Conservation (phyloP, 2,113 vertebrate genomes). For the Macquaria ambigua region DNA sequence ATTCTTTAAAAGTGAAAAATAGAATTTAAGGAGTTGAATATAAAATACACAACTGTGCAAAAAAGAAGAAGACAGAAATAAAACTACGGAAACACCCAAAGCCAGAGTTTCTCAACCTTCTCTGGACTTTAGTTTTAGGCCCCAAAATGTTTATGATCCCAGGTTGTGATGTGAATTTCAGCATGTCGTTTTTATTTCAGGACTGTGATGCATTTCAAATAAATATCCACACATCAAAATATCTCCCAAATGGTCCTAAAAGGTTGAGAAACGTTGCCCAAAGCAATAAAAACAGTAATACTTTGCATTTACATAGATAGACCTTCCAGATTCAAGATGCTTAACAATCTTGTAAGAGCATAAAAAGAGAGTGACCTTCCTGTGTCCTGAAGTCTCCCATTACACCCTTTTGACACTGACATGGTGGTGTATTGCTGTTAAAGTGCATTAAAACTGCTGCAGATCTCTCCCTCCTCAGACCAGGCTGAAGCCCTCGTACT, state of each 20-base stretch:
- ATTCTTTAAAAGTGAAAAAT: slow-evolving; percentile 72
- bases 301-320: slow-evolving; percentile 50
- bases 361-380: slow-evolving; percentile 15
- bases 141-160: slow-evolving; percentile 2
- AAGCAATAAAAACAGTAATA: slow-evolving; percentile 42
- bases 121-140: slow-evolving; percentile 9
- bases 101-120: slow-evolving; percentile 55
- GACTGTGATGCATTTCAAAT: not conserved
- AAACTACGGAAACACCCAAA: slow-evolving; percentile 12
- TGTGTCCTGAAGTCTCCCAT: not conserved
- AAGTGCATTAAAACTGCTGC: slow-evolving; percentile 60
- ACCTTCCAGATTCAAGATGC: slow-evolving; percentile 54
- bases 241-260: slow-evolving; percentile 15
- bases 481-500: slow-evolving; percentile 97
- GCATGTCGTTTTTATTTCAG: not conserved
- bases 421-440: slow-evolving; percentile 62
- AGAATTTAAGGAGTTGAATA: slow-evolving; percentile 74
- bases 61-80: slow-evolving; percentile 18
- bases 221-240: slow-evolving; percentile 2
- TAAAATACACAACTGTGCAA: slow-evolving; percentile 67
- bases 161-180: not conserved
- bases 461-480: slow-evolving; percentile 83
- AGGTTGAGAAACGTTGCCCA: slow-evolving; percentile 49
- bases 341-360: slow-evolving; percentile 40
- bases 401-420: slow-evolving; percentile 29